Conservation (phyloP, 2,797 vertebrate species). For the Sebastes iracundus region DNA sequence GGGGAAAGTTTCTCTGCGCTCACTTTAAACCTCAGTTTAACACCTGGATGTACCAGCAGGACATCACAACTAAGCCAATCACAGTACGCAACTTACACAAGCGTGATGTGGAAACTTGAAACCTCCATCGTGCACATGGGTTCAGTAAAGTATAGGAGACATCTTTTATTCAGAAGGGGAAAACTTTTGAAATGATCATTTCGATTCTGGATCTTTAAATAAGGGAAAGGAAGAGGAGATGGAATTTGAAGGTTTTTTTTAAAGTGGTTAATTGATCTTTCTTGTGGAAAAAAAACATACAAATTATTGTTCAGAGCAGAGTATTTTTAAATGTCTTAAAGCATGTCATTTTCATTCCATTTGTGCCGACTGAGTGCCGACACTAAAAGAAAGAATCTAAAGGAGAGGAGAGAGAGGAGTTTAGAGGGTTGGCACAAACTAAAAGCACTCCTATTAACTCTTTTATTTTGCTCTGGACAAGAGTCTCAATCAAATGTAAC, state of each 20-base stretch:
- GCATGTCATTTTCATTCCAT: background rate
- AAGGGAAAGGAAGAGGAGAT: background rate
- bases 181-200: background rate
- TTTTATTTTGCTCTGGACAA: background rate
- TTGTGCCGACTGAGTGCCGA: background rate
- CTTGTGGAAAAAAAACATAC: background rate
- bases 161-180: background rate
- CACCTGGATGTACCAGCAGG: background rate
- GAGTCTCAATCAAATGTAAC: background rate
- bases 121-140: background rate
- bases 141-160: background rate
- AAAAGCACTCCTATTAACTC: background rate
- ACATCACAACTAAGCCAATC: background rate
- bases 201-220: background rate
- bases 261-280: background rate
- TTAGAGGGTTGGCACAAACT: background rate
- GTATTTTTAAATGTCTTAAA: background rate
- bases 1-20: background rate
- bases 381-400: background rate
- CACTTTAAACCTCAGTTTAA: background rate
- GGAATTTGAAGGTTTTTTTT: background rate
- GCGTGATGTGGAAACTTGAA: background rate
- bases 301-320: background rate
- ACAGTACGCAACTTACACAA: background rate
- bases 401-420: background rate